A percentile compares a stretch with the other conserved stretches of the same genome.
Conservation (phyloP, 2,888 invertebrate species). For the Microctonus brassicae region DNA sequence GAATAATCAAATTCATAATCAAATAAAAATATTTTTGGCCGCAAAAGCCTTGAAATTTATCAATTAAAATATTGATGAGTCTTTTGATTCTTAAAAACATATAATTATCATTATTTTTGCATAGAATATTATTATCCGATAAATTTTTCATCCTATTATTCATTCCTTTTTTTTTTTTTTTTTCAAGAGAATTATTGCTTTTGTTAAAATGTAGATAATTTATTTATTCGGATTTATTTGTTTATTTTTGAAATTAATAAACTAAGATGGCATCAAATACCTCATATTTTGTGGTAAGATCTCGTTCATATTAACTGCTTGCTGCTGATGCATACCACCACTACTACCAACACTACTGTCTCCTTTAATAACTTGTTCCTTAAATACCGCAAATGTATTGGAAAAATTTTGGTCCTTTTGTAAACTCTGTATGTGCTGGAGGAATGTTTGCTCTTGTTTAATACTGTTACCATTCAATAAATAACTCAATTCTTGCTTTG, state of each 20-base stretch:
- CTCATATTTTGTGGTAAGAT: conserved; percentile 66
- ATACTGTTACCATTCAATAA: conserved; percentile 54
- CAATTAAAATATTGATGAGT: conserved; percentile 19
- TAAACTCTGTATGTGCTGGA: conserved; percentile 64
- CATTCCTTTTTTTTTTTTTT: conserved; percentile 53
- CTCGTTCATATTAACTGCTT: conserved; percentile 66
- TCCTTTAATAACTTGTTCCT: conserved; percentile 60
- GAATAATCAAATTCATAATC: neutral
- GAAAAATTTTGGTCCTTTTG: conserved; percentile 63
- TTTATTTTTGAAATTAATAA: conserved; percentile 14
- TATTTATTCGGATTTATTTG: neutral
- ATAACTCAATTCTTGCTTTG: conserved; percentile 57
- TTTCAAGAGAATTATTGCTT: conserved; percentile 44
- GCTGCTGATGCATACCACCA: conserved; percentile 56
- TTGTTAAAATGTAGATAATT: conserved; percentile 2
- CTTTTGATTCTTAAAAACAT: conserved; percentile 1
- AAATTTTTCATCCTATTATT: conserved; percentile 68
- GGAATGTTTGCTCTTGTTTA: conserved; percentile 57
- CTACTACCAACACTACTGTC: conserved; percentile 40
- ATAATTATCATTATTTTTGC: neutral
- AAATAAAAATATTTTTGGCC: too few relatives aligned
- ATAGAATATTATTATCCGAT: too few relatives aligned
- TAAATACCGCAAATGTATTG: conserved; percentile 63
- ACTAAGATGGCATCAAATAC: conserved; percentile 68
- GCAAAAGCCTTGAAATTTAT: too few relatives aligned